These are phyloP conservation scores for Budorcas taxicolor DNA, from an alignment of 2,113 vertebrate genomes.

Conservation along the genomic window DNA sequence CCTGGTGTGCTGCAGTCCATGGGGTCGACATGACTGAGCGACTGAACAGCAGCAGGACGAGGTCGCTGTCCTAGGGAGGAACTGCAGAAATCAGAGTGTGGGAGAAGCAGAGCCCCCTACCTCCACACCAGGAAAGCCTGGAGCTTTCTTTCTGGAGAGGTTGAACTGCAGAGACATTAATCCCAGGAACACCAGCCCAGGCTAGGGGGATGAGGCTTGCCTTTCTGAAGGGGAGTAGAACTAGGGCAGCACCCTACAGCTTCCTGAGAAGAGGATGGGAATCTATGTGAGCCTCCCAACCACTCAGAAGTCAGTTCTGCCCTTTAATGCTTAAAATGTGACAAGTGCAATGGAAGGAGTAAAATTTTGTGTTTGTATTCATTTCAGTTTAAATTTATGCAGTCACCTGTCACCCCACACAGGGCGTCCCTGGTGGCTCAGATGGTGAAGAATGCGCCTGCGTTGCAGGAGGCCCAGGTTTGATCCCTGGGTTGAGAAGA, in stretches of 20 bases:
- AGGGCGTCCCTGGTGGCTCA: background rate
- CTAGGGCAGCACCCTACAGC: accelerated
- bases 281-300: accelerated
- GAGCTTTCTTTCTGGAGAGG: background rate
- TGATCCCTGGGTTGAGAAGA: background rate
- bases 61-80: accelerated
- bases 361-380: background rate
- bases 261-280: too few species aligned
- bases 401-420: too few species aligned
- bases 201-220: background rate
- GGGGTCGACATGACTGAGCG: accelerated
- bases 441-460: background rate
- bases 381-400: background rate
- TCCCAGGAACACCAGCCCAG: background rate
- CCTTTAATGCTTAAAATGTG: background rate
- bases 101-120: too few species aligned
- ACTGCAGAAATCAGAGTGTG: too few species aligned
- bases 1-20: background rate
- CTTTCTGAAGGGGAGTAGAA: background rate
- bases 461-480: background rate
- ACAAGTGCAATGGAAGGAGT: background rate
- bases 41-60: background rate
- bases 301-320: background rate
- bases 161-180: background rate
- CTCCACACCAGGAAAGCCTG: too few species aligned